Base-by-base conservation (phyloP, 2,888 invertebrate species). In the Caenorhabditis afra region DNA sequence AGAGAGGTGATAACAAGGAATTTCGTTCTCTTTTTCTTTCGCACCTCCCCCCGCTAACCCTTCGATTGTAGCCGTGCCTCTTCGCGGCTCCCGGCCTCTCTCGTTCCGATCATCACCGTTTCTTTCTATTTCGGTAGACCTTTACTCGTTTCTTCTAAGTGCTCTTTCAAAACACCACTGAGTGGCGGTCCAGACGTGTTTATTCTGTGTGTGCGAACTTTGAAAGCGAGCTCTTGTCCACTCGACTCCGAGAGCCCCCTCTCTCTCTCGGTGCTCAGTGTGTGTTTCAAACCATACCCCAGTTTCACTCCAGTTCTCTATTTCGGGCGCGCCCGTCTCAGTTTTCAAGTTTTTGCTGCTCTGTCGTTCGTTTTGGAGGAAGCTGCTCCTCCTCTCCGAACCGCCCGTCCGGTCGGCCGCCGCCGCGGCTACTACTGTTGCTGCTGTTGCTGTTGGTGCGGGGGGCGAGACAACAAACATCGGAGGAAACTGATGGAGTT, bases 211-310 rank as follows among this genome's bases (percentile, higher is more conserved):
- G 67, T 41, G 67, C 50, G 59, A 68, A 59, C 41, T 61, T 61
- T 44, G 59, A 68, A 59, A 61, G 68, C 49, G 68, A 68, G 59
- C 29, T 29, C 29, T 29, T 29, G 29, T 29, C 67, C 18, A 11
- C 18, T 20, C 12, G 18, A 16, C 18, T 20, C 22, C 22, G 22
- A 22, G 49, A 22, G 49, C 44, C n/a, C n/a, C 44, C 23, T 50
- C 37, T 52, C 16, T 23, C 45, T 50, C 7, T 41, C 52, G 20
- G 55, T 58, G 50, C 68, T 52, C 68, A 35, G 39, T 44, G 49
- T 47, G 67, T 68, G 68, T 68, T 68, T 59, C 68, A 68, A 68
- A 68, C 68, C 68, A 18, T 68, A 68, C 68, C 61, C 52, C 39
- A 22, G 50, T 58, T 23, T 16, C 16, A 5, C 35, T 16, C 65